These are phyloP conservation scores for Trichogramma dendrolimi DNA, from an alignment of 2,888 invertebrate genomes.

Conservation along the genomic window DNA sequence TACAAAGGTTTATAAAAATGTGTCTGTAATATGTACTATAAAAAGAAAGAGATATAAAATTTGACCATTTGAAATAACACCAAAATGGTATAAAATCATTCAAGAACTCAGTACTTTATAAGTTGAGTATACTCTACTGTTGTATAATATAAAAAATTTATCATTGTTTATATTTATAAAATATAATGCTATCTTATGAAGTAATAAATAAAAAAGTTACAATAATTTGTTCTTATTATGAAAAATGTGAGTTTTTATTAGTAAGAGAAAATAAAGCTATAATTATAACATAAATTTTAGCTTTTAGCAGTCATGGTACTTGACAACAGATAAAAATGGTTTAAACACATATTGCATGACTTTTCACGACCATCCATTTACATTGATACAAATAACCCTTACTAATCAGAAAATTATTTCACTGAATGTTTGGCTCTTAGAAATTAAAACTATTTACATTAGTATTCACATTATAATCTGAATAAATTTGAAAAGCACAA, in stretches of 20 bases:
- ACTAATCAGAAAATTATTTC: constrained; percentile 4
- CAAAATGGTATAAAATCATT: constrained; percentile 1
- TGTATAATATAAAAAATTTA: not conserved
- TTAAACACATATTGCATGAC: too few species aligned
- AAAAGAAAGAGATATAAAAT: constrained; percentile 25
- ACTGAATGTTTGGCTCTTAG: constrained; percentile 7
- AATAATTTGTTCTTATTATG: constrained; percentile 8
- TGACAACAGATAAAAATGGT: too few species aligned
- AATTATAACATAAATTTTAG: constrained; percentile 9
- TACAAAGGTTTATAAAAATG: constrained; percentile 29
- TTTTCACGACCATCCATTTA: too few species aligned
- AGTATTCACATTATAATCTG: constrained; percentile 20
- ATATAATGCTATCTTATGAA: not conserved
- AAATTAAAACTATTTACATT: constrained; percentile 25
- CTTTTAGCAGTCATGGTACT: too few species aligned
- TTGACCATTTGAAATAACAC: constrained; percentile 19
- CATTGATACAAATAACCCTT: not conserved
- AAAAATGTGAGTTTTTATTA: constrained; percentile 11
- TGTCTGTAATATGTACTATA: constrained; percentile 18
- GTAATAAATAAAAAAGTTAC: constrained; percentile 1
- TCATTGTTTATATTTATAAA: constrained; percentile 3
- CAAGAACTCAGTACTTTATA: too few species aligned
- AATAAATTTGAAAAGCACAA: constrained; percentile 13
- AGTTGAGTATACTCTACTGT: too few species aligned
- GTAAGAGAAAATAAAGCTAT: constrained; percentile 9